These are phyloP conservation scores for Nomada hirtipes DNA, from an alignment of 2,888 invertebrate species.

Conservation along the genomic window DNA sequence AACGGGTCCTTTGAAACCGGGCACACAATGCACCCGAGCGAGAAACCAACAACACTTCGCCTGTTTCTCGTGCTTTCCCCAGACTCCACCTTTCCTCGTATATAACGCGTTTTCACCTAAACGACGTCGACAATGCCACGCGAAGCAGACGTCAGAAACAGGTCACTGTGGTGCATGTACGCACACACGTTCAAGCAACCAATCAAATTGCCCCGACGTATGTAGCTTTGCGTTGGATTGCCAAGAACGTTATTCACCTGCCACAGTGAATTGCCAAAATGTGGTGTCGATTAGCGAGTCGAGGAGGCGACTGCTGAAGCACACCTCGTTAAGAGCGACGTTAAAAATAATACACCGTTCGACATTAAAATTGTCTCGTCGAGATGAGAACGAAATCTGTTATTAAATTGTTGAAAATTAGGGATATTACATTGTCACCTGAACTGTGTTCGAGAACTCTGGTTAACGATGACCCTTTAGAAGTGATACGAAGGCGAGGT, in stretches of 20 bases:
- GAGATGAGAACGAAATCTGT: not conserved
- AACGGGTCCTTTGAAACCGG: slow-evolving; percentile 15
- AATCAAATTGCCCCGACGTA: slow-evolving; percentile 62
- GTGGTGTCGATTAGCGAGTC: slow-evolving; percentile 36
- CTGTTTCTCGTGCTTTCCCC: slow-evolving; percentile 10
- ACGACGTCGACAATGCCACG: slow-evolving; percentile 57
- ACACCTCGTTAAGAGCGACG: not conserved
- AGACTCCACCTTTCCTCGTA: slow-evolving; percentile 15
- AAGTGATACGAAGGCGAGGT: too few species aligned
- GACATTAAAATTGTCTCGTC: too few species aligned
- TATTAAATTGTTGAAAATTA: not conserved
- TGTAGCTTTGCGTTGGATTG: slow-evolving; percentile 51
- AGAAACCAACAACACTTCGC: slow-evolving; percentile 13
- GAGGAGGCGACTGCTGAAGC: not conserved
- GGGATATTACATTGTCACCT: too few species aligned
- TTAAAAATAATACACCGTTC: not conserved
- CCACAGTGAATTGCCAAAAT: slow-evolving; percentile 61
- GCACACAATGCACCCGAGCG: slow-evolving; percentile 7
- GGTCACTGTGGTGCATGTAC: slow-evolving; percentile 52
- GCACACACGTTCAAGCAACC: slow-evolving; percentile 55
- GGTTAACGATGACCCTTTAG: too few species aligned
- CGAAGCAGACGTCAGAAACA: slow-evolving; percentile 65
- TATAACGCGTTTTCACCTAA: slow-evolving; percentile 53
- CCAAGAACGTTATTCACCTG: slow-evolving; percentile 64
- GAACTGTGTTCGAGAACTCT: too few species aligned